These are phyloP conservation scores for Montipora capricornis DNA, from an alignment of 64 coral and sea anemone species.

Conservation along the genomic window DNA sequence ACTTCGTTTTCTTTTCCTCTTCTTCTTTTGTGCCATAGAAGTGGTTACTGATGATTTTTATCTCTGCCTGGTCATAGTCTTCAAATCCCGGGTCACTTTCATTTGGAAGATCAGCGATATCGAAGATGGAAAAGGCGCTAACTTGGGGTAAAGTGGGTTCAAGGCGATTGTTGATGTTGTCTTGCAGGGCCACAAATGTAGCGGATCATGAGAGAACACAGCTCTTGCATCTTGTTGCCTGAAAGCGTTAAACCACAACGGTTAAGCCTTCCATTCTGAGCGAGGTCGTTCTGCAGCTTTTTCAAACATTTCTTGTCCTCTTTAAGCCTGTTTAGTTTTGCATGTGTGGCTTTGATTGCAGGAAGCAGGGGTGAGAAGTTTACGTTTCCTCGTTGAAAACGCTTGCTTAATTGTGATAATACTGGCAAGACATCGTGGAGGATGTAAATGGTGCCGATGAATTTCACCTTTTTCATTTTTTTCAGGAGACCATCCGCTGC, in stretches of 20 bases:
- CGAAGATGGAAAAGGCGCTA: conserved; percentile 48
- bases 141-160: conserved; percentile 48
- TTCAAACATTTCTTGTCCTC: conserved; percentile 45
- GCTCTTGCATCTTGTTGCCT: conserved; percentile 56
- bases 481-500: conserved; percentile 45
- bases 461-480: conserved; percentile 54
- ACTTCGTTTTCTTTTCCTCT: conserved; percentile 38
- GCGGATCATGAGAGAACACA: too few species aligned
- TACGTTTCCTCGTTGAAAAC: conserved; percentile 49
- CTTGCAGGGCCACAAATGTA: conserved; percentile 23
- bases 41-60: conserved; percentile 44
- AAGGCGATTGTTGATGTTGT: conserved; percentile 57
- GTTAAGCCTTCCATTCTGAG: conserved; percentile 46
- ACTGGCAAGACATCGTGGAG: conserved; percentile 48
- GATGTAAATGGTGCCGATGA: conserved; percentile 50
- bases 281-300: conserved; percentile 45
- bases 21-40: conserved; percentile 53
- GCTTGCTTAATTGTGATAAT: conserved; percentile 57
- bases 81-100: conserved; percentile 51
- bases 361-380: conserved; percentile 51
- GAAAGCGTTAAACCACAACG: conserved; percentile 45
- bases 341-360: conserved; percentile 49
- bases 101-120: conserved; percentile 54
- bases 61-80: conserved; percentile 45
- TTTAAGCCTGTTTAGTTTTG: conserved; percentile 49